These are phyloP conservation scores for Carterocephalus palaemon DNA, from an alignment of 2,888 invertebrate genomes.

Conservation along the genomic window DNA sequence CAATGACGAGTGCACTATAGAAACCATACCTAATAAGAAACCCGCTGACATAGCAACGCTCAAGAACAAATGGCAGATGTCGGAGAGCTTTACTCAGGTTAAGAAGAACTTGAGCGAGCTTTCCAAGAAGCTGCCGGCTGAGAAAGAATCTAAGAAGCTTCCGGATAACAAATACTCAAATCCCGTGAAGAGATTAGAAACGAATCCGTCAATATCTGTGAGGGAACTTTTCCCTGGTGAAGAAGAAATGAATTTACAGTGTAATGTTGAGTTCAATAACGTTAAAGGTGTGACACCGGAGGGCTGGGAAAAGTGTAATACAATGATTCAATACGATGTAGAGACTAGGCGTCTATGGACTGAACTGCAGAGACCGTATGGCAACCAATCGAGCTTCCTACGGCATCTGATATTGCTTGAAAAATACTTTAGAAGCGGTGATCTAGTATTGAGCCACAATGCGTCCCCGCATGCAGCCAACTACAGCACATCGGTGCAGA, in stretches of 20 bases:
- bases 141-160: slow-evolving; percentile 63
- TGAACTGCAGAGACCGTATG: slow-evolving; percentile 90
- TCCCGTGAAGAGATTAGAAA: slow-evolving; percentile 83
- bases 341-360: slow-evolving; percentile 91
- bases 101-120: slow-evolving; percentile 71
- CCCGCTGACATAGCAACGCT: slow-evolving; percentile 69
- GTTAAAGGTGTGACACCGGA: slow-evolving; percentile 86
- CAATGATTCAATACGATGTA: slow-evolving; percentile 88
- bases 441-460: slow-evolving; percentile 84
- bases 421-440: slow-evolving; percentile 90
- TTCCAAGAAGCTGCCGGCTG: slow-evolving; percentile 60
- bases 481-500: slow-evolving; percentile 89
- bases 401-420: slow-evolving; percentile 89
- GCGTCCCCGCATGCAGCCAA: slow-evolving; percentile 86
- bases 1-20: slow-evolving; percentile 80
- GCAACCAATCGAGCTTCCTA: slow-evolving; percentile 91
- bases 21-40: slow-evolving; percentile 72
- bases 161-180: slow-evolving; percentile 73
- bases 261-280: slow-evolving; percentile 85
- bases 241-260: slow-evolving; percentile 88
- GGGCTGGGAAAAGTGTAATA: slow-evolving; percentile 90
- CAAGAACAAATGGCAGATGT: slow-evolving; percentile 76
- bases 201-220: slow-evolving; percentile 90
- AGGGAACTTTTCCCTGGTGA: slow-evolving; percentile 89
- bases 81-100: slow-evolving; percentile 72